These are phyloP conservation scores for Hippoglossus stenolepis DNA, from an alignment of 2,113 vertebrate species.

Conservation along the genomic window DNA sequence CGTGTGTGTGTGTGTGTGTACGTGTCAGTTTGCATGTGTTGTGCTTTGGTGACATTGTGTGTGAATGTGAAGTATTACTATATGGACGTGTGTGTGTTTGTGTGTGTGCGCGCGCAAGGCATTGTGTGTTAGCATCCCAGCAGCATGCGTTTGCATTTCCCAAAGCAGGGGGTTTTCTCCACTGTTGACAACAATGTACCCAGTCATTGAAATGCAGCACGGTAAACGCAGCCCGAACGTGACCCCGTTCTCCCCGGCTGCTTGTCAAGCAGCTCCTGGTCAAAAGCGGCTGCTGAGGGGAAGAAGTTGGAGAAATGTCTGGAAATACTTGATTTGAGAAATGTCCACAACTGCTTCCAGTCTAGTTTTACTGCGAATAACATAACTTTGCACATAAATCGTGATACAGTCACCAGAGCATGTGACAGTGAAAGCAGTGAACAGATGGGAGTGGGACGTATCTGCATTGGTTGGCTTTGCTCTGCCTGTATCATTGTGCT, in stretches of 20 bases:
- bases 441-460: constrained; percentile 73
- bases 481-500: constrained; percentile 43
- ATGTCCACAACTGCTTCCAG: too few species aligned
- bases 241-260: constrained; percentile 45
- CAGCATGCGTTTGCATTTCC: constrained; percentile 60
- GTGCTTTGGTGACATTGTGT: constrained; percentile 37
- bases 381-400: neutral
- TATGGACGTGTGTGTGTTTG: constrained; percentile 20
- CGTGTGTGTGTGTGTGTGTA: constrained; percentile 31
- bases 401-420: constrained; percentile 43
- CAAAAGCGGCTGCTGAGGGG: neutral
- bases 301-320: neutral
- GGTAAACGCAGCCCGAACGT: constrained; percentile 35
- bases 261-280: constrained; percentile 3
- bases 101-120: neutral
- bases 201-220: constrained; percentile 60
- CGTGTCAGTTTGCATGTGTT: constrained; percentile 18
- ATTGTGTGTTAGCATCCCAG: constrained; percentile 46
- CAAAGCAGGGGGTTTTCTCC: constrained; percentile 37
- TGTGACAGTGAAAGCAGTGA: constrained; percentile 39
- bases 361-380: neutral
- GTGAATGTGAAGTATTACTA: constrained; percentile 29
- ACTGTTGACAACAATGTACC: constrained; percentile 58
- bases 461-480: constrained; percentile 53
- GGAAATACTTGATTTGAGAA: neutral